Conservation (phyloP, 2,888 invertebrate genomes). For the Cryptocheilus praepositus region DNA sequence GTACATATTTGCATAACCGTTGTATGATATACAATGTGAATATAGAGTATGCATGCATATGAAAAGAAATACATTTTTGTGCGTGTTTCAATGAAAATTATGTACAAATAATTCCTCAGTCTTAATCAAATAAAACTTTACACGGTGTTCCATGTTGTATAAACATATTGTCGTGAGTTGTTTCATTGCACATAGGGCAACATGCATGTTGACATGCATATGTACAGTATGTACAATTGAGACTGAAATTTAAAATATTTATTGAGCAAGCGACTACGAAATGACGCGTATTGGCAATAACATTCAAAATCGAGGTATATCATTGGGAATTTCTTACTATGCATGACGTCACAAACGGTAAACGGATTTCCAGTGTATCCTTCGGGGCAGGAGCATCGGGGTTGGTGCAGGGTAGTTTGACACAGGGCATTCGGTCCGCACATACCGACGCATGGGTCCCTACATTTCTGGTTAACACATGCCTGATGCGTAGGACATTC, state of each 20-base stretch:
- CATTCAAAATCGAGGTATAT: constrained; percentile 4
- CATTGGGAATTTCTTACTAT: constrained; percentile 67
- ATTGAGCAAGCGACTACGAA: neutral
- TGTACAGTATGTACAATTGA: too few relatives aligned
- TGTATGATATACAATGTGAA: constrained; percentile 57
- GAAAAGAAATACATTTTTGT: too few relatives aligned
- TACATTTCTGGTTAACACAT: constrained; percentile 81
- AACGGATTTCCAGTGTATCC: constrained; percentile 84
- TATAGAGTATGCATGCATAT: constrained; percentile 23
- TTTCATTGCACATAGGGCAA: too few relatives aligned
- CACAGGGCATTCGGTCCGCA: constrained; percentile 81
- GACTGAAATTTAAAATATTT: constrained; percentile 17
- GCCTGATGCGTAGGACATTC: constrained; percentile 80
- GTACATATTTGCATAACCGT: constrained; percentile 16
- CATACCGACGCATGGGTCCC: constrained; percentile 80
- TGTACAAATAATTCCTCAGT: too few relatives aligned
- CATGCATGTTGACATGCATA: too few relatives aligned
- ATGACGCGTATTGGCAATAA: neutral
- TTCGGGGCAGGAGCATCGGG: constrained; percentile 80
- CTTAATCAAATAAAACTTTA: too few relatives aligned
- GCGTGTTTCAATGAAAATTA: too few relatives aligned
- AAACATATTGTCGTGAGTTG: too few relatives aligned
- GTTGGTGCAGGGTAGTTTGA: constrained; percentile 81
- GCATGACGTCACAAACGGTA: constrained; percentile 76
- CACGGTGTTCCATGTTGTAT: too few relatives aligned